These are phyloP conservation scores for Platycnemis pennipes DNA, from an alignment of 2,888 invertebrate species.

Conservation along the genomic window DNA sequence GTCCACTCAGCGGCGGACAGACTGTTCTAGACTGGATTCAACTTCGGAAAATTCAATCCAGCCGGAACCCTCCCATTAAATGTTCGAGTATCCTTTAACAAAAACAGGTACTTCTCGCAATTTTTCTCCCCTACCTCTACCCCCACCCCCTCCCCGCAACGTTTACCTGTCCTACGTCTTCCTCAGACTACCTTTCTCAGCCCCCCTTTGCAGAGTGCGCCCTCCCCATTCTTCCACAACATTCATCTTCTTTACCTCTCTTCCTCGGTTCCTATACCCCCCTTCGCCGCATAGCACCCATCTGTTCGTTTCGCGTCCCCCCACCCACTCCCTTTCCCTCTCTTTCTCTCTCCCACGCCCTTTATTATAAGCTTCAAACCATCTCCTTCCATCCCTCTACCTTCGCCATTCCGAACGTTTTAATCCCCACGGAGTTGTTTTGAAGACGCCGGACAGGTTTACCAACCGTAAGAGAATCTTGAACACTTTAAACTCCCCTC, in stretches of 20 bases:
- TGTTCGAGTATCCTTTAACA: background rate
- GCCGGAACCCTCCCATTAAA: conserved; percentile 14
- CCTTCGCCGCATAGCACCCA: background rate
- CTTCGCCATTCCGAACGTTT: conserved; percentile 34
- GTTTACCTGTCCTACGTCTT: conserved; percentile 42
- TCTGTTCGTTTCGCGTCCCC: background rate
- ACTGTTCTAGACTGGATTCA: conserved; percentile 18
- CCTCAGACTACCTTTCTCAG: background rate
- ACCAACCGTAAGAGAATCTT: conserved; percentile 50
- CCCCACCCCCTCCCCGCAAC: background rate
- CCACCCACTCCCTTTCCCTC: background rate
- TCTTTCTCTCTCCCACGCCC: conserved; percentile 18
- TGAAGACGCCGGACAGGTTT: conserved; percentile 46
- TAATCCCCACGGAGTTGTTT: conserved; percentile 50
- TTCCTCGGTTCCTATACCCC: background rate
- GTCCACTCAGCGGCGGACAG: background rate
- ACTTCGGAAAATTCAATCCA: background rate
- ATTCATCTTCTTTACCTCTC: background rate
- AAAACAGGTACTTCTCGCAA: conserved; percentile 21
- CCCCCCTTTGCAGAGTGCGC: background rate
- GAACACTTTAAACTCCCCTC: conserved; percentile 14
- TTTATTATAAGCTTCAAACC: background rate
- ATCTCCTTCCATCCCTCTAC: background rate
- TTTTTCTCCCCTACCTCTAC: background rate
- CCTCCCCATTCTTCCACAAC: background rate